These are phyloP conservation scores for Ardeotis arabs DNA, from an alignment of 2,113 vertebrate genomes.

Conservation along the genomic window DNA sequence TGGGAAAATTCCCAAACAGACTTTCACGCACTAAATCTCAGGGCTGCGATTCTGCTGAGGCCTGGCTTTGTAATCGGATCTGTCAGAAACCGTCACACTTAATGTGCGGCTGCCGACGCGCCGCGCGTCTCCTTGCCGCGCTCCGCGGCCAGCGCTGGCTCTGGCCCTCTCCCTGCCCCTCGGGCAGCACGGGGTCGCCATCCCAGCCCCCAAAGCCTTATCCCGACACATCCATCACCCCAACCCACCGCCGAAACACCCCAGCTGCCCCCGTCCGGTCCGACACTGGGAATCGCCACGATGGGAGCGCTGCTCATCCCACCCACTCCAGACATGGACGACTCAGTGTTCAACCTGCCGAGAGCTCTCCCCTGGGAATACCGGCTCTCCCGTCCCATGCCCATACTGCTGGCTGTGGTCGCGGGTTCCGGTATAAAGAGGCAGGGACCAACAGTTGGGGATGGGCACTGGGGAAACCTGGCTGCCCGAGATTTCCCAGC, in stretches of 20 bases:
- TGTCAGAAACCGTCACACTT: slow-evolving; percentile 65
- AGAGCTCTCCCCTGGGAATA: neutral
- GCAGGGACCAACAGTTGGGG: neutral
- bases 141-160: neutral
- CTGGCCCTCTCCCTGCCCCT: neutral
- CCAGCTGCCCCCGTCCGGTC: neutral
- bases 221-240: neutral
- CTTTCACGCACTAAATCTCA: slow-evolving; percentile 34
- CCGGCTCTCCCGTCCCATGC: neutral
- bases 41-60: slow-evolving; percentile 45
- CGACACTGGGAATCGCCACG: rapidly evolving
- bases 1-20: neutral
- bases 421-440: too few species aligned
- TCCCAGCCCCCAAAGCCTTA: neutral
- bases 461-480: neutral
- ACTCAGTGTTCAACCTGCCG: neutral
- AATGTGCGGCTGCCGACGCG: slow-evolving; percentile 48
- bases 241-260: neutral
- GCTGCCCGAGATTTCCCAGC: neutral
- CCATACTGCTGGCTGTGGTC: neutral
- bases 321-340: neutral
- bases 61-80: slow-evolving; percentile 70
- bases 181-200: neutral
- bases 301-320: neutral
- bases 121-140: neutral